Conservation (phyloP, 2,113 vertebrate genomes). For the Pedionomus torquatus region DNA sequence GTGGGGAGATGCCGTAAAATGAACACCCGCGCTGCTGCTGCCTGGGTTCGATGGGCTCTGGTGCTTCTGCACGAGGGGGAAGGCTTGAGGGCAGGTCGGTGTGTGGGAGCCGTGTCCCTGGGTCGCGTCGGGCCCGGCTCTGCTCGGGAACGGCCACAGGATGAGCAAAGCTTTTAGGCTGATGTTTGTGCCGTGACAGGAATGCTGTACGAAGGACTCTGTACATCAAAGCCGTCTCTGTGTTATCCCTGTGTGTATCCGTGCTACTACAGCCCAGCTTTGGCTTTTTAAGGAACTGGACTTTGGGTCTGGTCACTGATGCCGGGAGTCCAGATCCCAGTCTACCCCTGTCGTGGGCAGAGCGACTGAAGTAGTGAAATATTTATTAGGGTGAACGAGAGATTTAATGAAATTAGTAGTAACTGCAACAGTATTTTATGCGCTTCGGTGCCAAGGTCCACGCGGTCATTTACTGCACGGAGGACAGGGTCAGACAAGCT, state of each 20-base stretch:
- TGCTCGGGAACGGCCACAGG: rapidly evolving
- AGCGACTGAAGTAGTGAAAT: no score
- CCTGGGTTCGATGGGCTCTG: background rate
- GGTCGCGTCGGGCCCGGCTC: background rate
- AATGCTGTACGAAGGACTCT: rapidly evolving
- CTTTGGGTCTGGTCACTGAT: background rate
- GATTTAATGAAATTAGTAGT: no score
- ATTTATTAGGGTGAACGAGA: no score
- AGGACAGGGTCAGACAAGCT: no score
- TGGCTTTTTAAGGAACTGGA: background rate
- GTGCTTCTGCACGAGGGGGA: rapidly evolving
- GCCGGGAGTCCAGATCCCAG: background rate
- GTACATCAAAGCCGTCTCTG: background rate
- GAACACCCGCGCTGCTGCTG: rapidly evolving
- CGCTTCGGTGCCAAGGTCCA: no score
- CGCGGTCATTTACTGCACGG: no score
- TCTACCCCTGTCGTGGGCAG: background rate
- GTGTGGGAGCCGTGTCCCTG: rapidly evolving
- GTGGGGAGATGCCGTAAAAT: background rate
- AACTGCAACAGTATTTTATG: no score
- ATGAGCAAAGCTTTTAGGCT: background rate
- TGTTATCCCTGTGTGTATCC: rapidly evolving
- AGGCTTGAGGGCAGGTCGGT: rapidly evolving
- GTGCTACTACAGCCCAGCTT: background rate
- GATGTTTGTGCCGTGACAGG: background rate